These are phyloP conservation scores for Paralichthys olivaceus DNA, from an alignment of 2,113 vertebrate species.

Conservation along the genomic window DNA sequence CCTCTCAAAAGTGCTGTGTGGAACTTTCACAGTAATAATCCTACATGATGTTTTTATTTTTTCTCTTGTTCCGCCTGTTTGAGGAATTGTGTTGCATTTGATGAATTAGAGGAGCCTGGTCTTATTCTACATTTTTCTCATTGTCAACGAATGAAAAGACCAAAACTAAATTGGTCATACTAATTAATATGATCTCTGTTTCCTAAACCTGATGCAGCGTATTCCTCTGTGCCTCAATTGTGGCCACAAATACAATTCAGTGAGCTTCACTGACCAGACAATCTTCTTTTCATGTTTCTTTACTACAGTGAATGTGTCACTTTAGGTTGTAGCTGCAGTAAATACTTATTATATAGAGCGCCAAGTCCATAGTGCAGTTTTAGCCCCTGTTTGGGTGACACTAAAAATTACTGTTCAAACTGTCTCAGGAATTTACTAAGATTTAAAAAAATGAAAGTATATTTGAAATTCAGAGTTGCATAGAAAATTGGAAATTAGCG, in stretches of 20 bases:
- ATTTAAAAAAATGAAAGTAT: neutral
- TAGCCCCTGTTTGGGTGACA: neutral
- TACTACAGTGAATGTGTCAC: too few relatives aligned
- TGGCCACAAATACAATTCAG: neutral
- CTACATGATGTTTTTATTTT: neutral
- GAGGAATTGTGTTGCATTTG: slow-evolving; percentile 3
- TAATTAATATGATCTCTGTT: neutral
- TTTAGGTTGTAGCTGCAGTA: neutral
- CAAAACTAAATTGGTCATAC: neutral
- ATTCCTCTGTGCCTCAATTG: neutral
- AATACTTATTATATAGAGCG: neutral
- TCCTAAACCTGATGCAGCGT: too few relatives aligned
- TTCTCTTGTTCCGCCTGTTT: slow-evolving; percentile 11
- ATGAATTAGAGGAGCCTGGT: neutral
- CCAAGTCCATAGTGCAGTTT: neutral
- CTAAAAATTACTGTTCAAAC: slow-evolving; percentile 6
- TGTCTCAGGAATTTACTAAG: neutral
- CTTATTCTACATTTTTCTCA: neutral
- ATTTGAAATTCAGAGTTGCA: neutral
- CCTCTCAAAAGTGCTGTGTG: neutral
- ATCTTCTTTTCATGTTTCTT: too few relatives aligned
- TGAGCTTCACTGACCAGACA: neutral
- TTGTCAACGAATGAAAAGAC: neutral
- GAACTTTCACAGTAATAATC: slow-evolving; percentile 3
- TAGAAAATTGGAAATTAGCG: too few relatives aligned